Base-by-base conservation (phyloP, 1,140 invertebrate genomes). In the Lethrus apterus region DNA sequence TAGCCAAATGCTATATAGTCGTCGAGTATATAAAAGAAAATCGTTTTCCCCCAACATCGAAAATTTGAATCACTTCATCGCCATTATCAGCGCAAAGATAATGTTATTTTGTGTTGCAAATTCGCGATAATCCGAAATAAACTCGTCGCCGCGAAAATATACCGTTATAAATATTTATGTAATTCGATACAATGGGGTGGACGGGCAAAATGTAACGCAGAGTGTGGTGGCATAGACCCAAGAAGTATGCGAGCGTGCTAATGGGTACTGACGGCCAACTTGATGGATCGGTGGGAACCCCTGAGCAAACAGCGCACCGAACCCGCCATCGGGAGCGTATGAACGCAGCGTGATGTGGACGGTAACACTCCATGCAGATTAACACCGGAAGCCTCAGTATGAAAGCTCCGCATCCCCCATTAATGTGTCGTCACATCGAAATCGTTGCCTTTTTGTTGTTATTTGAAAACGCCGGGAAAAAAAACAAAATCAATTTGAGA, bases 221-320 rank as follows among this genome's bases (percentile, higher is more conserved):
- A n/a, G n/a, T n/a, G n/a, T n/a, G n/a, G n/a, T 21, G 35, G 17
- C 13, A 21, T 23, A 38, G 35, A 38, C 24, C 35, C 35, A 38
- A 23, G 35, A 29, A 42, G 66, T 62, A 63, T 67, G 70, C 66
- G 68, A 71, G 70, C 66, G 69, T 70, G 68, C 72, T 75, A 75
- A 75, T 75, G 72, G 72, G 70, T 70, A 74, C 68, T 73, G 72
- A 74, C 72, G 67, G 67, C 60, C 65, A 60, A 67, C 68, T 72
- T 75, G 72, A 75, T 75, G 71, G 72, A 74, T 75, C 69, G 70
- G 61, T 59, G 48, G 57, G 64, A 63, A 62, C 58, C 54, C 66
- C 64, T 52, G 43, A 48, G 49, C 52, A 52, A 53, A 51, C 45
- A 50, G 26, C 17, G 41, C 34, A 42, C 24, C 5, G 33, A 34